Evolutionary conservation across 2,113 vertebrate genomes (phyloP), one percentile per base, ranked within the genome.

Genomic region (Zosterops borbonicus): DNA sequence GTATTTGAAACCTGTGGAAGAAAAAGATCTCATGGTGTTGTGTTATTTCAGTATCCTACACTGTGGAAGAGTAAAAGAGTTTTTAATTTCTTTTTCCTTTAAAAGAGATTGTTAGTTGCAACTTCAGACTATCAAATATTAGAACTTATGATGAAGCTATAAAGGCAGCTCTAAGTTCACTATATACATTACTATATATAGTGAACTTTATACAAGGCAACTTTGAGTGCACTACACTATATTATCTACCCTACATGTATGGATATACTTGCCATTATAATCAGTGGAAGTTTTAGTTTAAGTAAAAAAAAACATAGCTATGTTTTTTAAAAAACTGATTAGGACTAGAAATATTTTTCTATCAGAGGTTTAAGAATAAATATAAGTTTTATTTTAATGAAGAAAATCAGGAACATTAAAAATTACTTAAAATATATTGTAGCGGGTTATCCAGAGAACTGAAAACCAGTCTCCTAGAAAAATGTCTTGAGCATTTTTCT

Each of bases 61-160:
- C 2, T 0, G 0, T 33, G 11, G 47, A 83, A 88, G 18, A 71
- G 6, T 20, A 65, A 53, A 71, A 60, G 11, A 3, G 3, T 4
- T 37, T n/a, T 53, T 35, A 33, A 17, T 20, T 31, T 71, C 7
- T 60, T 65, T 49, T 62, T 53, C 17, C 16, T 80, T 46, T 71
- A 52, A 46, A 82, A 58, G 8, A 64, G 6, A 47, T 33, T 4
- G 4, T 44, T 20, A 70, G 9, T 46, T 60, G 12, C 17, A 88
- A 44, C 49, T 77, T 87, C 71, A 71, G 14, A 47, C 2, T 27
- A 27, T 33, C 16, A 89, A 25, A 50, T 52, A 41, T 31, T 62
- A 75, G 6, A 59, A 79, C 56, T 71, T 62, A 37, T 55, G 47
- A 79, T 46, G n/a, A 79, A 83, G 14, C 14, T 64, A 56, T 14